These are phyloP conservation scores for Melanotaenia duboulayi DNA, from an alignment of 2,113 vertebrate species.

Conservation along the genomic window DNA sequence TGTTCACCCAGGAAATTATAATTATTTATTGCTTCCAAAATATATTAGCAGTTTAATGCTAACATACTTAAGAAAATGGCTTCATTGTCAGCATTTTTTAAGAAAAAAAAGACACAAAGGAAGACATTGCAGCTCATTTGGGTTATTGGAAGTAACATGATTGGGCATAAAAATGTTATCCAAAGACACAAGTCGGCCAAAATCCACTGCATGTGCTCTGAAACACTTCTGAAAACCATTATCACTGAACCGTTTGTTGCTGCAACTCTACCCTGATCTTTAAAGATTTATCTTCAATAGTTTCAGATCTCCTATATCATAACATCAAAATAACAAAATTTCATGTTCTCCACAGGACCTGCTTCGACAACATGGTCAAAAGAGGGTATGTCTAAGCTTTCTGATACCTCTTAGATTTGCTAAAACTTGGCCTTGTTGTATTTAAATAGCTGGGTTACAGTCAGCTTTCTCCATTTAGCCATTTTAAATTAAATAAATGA, in stretches of 20 bases:
- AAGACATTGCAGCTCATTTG: not conserved
- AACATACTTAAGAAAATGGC: no score
- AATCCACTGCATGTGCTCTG: no score
- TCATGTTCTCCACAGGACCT: slow-evolving; percentile 85
- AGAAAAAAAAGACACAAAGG: not conserved
- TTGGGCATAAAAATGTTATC: no score
- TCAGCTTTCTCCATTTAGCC: not conserved
- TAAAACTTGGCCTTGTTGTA: not conserved
- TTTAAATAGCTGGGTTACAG: not conserved
- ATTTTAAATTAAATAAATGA: no score
- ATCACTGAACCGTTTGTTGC: no score
- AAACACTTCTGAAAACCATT: no score
- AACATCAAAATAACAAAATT: not conserved
- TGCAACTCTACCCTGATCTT: not conserved
- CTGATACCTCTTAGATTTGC: not conserved
- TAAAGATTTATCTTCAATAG: not conserved
- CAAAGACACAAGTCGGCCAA: no score
- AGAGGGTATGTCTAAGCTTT: slow-evolving; percentile 70
- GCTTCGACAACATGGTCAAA: slow-evolving; percentile 88
- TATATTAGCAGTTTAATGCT: no score
- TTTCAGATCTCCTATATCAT: not conserved
- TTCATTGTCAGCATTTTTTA: no score
- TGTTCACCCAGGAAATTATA: no score
- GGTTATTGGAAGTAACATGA: no score
- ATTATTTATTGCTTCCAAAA: no score